Evolutionary conservation across 92 coral and sea anemone genomes (phyloP).

Genomic region (Diadumene lineata): DNA sequence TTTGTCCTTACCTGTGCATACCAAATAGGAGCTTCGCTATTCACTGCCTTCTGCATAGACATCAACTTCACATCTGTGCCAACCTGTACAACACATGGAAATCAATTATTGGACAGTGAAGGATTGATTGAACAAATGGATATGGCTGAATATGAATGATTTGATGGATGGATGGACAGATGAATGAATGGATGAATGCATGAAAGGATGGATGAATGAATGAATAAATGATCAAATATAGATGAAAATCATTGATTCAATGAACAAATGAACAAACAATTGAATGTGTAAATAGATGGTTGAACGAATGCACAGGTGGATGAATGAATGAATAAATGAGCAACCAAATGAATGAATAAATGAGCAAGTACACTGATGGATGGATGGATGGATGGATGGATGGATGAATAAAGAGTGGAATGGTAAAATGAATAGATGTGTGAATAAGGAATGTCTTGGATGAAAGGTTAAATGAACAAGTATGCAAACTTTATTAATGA

Average conservation of each 20-base stretch:
- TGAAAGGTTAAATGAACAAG: too few species aligned
- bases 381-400: not conserved
- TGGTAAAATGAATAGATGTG: not conserved
- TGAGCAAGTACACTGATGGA: not conserved
- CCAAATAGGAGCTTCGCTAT: constrained; percentile 93
- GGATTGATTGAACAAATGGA: too few species aligned
- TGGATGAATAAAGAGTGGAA: too few species aligned
- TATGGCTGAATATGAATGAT: too few species aligned
- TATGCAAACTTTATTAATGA: not conserved
- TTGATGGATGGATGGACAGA: too few species aligned
- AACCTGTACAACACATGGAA: constrained; percentile 47
- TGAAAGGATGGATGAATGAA: not conserved
- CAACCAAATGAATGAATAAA: not conserved
- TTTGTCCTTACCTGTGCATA: constrained; percentile 98
- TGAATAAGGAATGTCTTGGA: too few species aligned
- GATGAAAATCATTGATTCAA: not conserved
- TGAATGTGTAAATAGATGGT: not conserved
- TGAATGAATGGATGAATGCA: too few species aligned
- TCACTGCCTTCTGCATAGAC: constrained; percentile 96
- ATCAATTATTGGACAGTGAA: not conserved
- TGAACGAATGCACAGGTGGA: not conserved
- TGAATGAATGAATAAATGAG: not conserved
- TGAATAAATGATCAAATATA: not conserved
- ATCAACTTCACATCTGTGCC: constrained; percentile 94
- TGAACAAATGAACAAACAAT: not conserved